These are phyloP conservation scores for Acanthosepion lycidas DNA, from an alignment of 2,888 invertebrate species.

Conservation along the genomic window DNA sequence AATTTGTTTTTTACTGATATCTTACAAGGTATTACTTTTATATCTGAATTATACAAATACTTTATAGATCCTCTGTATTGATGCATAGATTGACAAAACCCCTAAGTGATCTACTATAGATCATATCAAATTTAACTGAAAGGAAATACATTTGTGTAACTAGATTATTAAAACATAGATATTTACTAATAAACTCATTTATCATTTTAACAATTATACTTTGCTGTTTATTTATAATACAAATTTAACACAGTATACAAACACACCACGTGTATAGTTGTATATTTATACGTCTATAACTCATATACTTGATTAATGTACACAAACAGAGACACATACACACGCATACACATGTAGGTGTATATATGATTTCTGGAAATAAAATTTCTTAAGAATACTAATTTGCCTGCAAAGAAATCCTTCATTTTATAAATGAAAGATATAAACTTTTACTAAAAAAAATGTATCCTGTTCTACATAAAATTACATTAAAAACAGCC, in stretches of 20 bases:
- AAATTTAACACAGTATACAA: not conserved
- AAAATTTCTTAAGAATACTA: not conserved
- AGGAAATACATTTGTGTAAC: too few relatives aligned
- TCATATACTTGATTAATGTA: not conserved
- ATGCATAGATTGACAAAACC: not conserved
- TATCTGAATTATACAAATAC: too few relatives aligned
- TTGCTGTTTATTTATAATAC: too few relatives aligned
- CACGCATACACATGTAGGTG: not conserved
- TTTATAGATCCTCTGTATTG: not conserved
- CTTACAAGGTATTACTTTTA: too few relatives aligned
- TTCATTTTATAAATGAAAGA: not conserved
- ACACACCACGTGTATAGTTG: not conserved
- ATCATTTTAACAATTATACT: too few relatives aligned
- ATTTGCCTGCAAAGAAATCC: too few relatives aligned
- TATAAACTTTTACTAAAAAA: not conserved
- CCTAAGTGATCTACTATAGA: too few relatives aligned
- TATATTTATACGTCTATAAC: not conserved
- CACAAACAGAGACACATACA: not conserved
- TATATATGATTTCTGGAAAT: not conserved
- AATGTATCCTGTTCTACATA: not conserved
- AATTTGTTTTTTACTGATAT: too few relatives aligned
- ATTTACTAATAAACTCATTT: too few relatives aligned
- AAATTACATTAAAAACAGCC: constrained; percentile 8
- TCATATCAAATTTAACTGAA: too few relatives aligned
- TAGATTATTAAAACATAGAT: too few relatives aligned